Percentiles rank a stretch among this genome's conserved stretches.
Evolutionary conservation across 1,140 invertebrate genomes (phyloP).

Genomic region (Leguminivora glycinivorella): DNA sequence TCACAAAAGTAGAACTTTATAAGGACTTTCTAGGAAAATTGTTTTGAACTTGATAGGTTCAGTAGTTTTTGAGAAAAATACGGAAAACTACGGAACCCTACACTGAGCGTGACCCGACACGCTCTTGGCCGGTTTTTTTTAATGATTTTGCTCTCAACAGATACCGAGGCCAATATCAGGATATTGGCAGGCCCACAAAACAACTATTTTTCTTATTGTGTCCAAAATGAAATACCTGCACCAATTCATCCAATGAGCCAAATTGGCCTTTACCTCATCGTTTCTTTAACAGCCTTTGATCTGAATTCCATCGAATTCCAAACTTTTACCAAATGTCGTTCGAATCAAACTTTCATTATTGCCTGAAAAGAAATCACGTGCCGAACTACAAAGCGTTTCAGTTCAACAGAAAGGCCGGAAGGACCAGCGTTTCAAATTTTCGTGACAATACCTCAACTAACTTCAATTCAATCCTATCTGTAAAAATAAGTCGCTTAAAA

Average conservation of each 20-base stretch:
- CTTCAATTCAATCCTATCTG: neutral
- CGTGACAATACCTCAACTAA: slow-evolving; percentile 34
- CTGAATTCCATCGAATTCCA: slow-evolving; percentile 22
- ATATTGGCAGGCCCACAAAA: neutral
- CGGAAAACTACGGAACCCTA: too few relatives aligned
- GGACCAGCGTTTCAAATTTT: slow-evolving; percentile 44
- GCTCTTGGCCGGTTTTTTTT: too few relatives aligned
- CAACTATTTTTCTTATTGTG: slow-evolving; percentile 24
- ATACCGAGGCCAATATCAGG: neutral
- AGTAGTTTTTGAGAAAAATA: too few relatives aligned
- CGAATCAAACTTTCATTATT: slow-evolving; percentile 27
- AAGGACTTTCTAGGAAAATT: too few relatives aligned
- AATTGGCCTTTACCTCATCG: slow-evolving; percentile 16
- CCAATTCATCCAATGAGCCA: slow-evolving; percentile 14
- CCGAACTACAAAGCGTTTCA: slow-evolving; percentile 49
- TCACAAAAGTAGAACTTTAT: too few relatives aligned
- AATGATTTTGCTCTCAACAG: neutral
- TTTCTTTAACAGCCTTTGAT: slow-evolving; percentile 23
- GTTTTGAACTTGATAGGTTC: too few relatives aligned
- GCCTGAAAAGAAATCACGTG: slow-evolving; percentile 43
- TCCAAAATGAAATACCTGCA: slow-evolving; percentile 8
- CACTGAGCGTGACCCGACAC: too few relatives aligned
- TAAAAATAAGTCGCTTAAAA: neutral
- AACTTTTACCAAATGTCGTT: slow-evolving; percentile 8
- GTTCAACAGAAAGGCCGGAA: slow-evolving; percentile 61